These are phyloP conservation scores for Vireo altiloquus DNA, from an alignment of 2,113 vertebrate species.

Conservation along the genomic window DNA sequence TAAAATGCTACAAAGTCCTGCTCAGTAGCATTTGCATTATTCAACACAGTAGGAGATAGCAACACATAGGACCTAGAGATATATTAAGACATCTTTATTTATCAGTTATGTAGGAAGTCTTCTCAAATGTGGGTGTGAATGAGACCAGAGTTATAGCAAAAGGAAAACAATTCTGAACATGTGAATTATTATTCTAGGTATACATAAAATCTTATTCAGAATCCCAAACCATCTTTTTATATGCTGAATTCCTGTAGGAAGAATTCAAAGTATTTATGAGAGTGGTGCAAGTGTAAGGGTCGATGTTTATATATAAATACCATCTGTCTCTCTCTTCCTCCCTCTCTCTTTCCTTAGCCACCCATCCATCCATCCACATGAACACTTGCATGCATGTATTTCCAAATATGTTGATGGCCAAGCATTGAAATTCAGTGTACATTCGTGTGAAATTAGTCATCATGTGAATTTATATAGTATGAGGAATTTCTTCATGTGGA, in stretches of 20 bases:
- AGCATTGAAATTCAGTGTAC: neutral
- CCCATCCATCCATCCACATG: neutral
- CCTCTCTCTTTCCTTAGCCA: neutral
- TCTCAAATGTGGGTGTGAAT: neutral
- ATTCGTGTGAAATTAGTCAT: neutral
- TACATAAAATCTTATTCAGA: neutral
- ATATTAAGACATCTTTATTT: neutral
- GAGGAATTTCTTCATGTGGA: neutral
- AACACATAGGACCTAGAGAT: neutral
- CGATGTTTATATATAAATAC: neutral
- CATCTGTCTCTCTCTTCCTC: neutral
- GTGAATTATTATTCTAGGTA: neutral
- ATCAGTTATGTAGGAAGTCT: neutral
- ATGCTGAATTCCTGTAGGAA: neutral
- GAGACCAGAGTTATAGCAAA: neutral
- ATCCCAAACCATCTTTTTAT: neutral
- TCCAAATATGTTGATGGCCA: neutral
- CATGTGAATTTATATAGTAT: neutral
- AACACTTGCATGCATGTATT: neutral
- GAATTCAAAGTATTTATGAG: neutral
- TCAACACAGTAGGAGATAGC: neutral
- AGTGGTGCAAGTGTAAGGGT: neutral
- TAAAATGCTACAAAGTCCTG: neutral
- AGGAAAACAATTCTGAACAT: neutral
- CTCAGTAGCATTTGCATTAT: neutral